phyloP scores from a whole-genome alignment of 2,797 vertebrate species.

The Sphaeramia orbicularis region DNA sequence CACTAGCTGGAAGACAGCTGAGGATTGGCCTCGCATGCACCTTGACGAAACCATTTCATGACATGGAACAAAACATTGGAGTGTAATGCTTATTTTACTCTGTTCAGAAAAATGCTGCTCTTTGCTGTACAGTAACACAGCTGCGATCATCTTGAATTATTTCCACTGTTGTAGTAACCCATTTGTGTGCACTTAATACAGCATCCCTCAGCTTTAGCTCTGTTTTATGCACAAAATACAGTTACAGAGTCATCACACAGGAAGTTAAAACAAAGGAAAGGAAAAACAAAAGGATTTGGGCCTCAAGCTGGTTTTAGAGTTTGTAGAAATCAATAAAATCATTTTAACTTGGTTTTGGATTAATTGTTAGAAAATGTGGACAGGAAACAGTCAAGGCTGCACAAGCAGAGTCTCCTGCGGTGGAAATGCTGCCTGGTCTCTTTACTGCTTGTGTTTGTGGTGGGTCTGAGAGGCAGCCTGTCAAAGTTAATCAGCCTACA shows the following conservation, averaged over 20 bases:
- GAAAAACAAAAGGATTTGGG: background rate
- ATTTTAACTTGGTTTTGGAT: constrained; percentile 37
- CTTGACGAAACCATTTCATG: background rate
- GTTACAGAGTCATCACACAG: background rate
- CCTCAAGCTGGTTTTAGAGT: background rate
- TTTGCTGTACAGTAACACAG: constrained; percentile 1
- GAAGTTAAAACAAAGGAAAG: constrained; percentile 14
- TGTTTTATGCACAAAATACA: constrained; percentile 17
- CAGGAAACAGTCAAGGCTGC: constrained; percentile 13
- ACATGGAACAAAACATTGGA: background rate
- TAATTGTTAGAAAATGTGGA: constrained; percentile 29
- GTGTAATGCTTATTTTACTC: constrained; percentile 5
- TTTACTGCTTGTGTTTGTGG: constrained; percentile 74
- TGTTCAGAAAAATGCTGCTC: background rate
- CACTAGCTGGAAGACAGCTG: constrained; percentile 1
- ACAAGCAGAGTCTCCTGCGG: constrained; percentile 40
- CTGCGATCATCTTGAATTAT: background rate
- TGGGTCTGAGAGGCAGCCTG: constrained; percentile 82
- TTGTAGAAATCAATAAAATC: background rate
- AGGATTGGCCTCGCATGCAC: background rate
- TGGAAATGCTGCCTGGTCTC: constrained; percentile 58
- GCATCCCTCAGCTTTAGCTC: constrained; percentile 19
- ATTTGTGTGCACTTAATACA: constrained; percentile 3
- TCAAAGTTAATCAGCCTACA: constrained; percentile 83
- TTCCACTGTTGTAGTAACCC: constrained; percentile 5